Evolutionary conservation across 2,797 vertebrate genomes (phyloP).

Genomic region (Sus cebifrons): DNA sequence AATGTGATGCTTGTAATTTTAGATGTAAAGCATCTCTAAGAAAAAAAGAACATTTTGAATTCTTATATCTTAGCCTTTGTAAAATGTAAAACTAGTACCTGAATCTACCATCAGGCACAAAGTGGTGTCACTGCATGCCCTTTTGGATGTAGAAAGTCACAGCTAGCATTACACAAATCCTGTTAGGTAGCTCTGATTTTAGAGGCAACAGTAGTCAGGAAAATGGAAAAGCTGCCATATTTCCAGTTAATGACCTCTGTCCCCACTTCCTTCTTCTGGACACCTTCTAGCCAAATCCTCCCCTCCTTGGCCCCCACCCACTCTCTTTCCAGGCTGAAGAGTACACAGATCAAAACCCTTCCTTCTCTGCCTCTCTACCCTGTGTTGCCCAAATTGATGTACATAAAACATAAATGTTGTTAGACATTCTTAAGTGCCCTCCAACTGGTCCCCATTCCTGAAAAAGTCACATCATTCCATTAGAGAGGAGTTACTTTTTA

Average conservation of each 20-base stretch:
- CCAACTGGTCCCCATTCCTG: neutral
- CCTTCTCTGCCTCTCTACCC: slow-evolving; percentile 37
- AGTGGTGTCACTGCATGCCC: neutral
- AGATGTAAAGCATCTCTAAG: slow-evolving; percentile 36
- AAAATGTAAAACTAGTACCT: slow-evolving; percentile 46
- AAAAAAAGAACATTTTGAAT: slow-evolving; percentile 52
- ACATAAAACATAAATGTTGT: slow-evolving; percentile 16
- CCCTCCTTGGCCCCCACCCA: no score
- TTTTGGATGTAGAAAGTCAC: neutral
- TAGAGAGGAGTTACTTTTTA: neutral
- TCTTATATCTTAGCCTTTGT: slow-evolving; percentile 55
- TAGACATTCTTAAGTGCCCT: slow-evolving; percentile 63
- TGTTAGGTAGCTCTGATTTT: neutral
- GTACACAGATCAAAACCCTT: neutral
- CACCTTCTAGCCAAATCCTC: neutral
- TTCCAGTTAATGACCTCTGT: neutral
- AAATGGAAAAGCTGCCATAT: neutral
- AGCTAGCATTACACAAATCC: slow-evolving; percentile 9
- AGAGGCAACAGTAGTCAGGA: neutral
- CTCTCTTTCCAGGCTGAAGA: slow-evolving; percentile 4
- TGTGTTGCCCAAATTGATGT: slow-evolving; percentile 34
- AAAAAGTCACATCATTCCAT: slow-evolving; percentile 46
- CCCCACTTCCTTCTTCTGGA: neutral
- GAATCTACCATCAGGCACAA: slow-evolving; percentile 9
- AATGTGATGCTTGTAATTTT: slow-evolving; percentile 51